Percentiles rank a stretch among this genome's conserved stretches.
Conservation (phyloP, 2,888 invertebrate genomes). For the Brachylomia viminalis region DNA sequence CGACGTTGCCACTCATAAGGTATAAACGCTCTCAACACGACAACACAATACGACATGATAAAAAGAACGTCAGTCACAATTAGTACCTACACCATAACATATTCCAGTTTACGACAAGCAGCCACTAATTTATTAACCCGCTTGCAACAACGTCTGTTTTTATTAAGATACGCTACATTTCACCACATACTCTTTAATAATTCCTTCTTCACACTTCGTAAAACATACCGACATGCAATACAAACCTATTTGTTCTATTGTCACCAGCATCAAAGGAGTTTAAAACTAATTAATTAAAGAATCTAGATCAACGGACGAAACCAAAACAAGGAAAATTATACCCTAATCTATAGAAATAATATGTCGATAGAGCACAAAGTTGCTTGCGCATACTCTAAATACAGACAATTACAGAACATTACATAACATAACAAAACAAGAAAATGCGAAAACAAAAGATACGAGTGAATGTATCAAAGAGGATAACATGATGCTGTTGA, state of each 20-base stretch:
- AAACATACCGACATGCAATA: conserved; percentile 61
- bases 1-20: too few species aligned
- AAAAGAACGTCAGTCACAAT: conserved; percentile 29
- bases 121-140: conserved; percentile 50
- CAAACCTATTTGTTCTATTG: conserved; percentile 62
- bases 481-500: conserved; percentile 60
- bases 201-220: conserved; percentile 63
- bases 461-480: conserved; percentile 71
- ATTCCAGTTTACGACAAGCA: conserved; percentile 42
- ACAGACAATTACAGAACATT: conserved; percentile 70
- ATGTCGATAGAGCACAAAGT: conserved; percentile 57
- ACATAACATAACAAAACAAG: conserved; percentile 72
- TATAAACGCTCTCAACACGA: too few species aligned
- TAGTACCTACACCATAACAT: conserved; percentile 22
- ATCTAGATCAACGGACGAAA: conserved; percentile 65
- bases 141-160: conserved; percentile 50
- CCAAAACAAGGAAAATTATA: conserved; percentile 48
- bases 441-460: conserved; percentile 68
- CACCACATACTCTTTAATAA: conserved; percentile 60
- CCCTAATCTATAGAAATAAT: conserved; percentile 38
- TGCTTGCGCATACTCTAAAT: conserved; percentile 48
- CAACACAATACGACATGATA: conserved; percentile 10
- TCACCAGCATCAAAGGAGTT: conserved; percentile 69
- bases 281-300: conserved; percentile 72
- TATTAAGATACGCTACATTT: conserved; percentile 49